phyloP scores from a whole-genome alignment of 1,140 invertebrate genomes.

The Diuraphis noxia region DNA sequence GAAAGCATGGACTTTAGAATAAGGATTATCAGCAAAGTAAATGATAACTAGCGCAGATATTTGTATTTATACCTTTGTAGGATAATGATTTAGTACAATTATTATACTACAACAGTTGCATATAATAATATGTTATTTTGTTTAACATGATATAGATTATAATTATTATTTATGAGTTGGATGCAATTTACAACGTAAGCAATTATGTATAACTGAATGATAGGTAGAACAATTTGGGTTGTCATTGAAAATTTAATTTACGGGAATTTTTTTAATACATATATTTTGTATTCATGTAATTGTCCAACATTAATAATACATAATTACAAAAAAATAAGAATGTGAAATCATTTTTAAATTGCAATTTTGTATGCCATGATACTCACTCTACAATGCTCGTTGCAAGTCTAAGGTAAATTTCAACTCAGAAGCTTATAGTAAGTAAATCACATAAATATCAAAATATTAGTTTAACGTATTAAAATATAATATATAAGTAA shows the following conservation, averaged over 20 bases:
- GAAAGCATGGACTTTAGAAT: no score
- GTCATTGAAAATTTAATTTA: constrained; percentile 3
- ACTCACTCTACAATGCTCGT: neutral
- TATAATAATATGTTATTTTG: neutral
- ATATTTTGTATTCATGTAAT: neutral
- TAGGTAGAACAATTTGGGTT: neutral
- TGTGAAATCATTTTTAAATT: neutral
- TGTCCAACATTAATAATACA: neutral
- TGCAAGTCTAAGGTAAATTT: neutral
- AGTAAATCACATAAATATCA: neutral
- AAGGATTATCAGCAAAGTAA: no score
- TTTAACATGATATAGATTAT: neutral
- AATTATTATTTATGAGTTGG: neutral
- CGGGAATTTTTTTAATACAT: neutral
- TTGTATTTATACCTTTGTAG: no score
- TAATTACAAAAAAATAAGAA: neutral
- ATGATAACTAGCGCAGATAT: neutral
- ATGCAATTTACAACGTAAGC: neutral
- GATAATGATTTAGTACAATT: no score
- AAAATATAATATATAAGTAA: neutral
- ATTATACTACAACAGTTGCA: no score
- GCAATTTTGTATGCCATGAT: neutral
- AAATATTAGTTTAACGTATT: neutral
- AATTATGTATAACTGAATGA: neutral
- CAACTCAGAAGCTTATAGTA: neutral